Percentiles rank a stretch among this genome's conserved stretches.
phyloP scores from a whole-genome alignment of 2,113 vertebrate genomes.

The Nothobranchius kuhntae region DNA sequence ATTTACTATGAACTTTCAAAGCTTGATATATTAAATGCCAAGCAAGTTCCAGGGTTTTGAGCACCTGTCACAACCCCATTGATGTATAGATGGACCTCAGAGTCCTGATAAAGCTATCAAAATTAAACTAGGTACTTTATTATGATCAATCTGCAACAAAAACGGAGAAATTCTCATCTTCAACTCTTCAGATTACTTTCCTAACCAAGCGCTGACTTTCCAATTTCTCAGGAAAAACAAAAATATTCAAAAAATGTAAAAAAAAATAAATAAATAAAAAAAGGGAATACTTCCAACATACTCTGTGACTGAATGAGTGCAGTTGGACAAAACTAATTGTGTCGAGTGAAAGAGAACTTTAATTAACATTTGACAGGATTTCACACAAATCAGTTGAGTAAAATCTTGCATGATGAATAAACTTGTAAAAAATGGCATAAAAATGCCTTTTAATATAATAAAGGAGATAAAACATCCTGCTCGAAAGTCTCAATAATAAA shows the following conservation, averaged over 20 bases:
- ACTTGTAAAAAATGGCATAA: neutral
- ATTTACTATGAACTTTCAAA: no score
- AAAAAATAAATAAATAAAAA: constrained; percentile 64
- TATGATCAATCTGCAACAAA: neutral
- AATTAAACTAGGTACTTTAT: neutral
- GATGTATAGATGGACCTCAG: no score
- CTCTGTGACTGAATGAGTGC: constrained; percentile 37
- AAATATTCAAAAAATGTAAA: constrained; percentile 18
- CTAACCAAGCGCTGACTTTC: constrained; percentile 66
- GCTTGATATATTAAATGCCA: no score
- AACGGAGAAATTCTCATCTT: neutral
- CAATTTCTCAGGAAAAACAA: constrained; percentile 38
- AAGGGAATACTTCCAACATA: constrained; percentile 65
- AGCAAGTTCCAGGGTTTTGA: no score
- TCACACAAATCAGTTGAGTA: neutral
- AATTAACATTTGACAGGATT: constrained; percentile 18
- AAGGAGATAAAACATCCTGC: neutral
- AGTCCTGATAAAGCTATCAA: constrained; percentile 2
- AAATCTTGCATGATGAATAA: neutral
- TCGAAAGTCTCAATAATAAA: constrained; percentile 1
- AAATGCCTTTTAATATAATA: constrained; percentile 8
- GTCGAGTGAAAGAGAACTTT: neutral
- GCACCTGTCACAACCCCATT: no score
- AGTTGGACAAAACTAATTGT: constrained; percentile 2
- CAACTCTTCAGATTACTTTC: constrained; percentile 58